Percentiles rank a stretch among this genome's conserved stretches.
Conservation (phyloP, 2,888 invertebrate species). For the Tiphia femorata region DNA sequence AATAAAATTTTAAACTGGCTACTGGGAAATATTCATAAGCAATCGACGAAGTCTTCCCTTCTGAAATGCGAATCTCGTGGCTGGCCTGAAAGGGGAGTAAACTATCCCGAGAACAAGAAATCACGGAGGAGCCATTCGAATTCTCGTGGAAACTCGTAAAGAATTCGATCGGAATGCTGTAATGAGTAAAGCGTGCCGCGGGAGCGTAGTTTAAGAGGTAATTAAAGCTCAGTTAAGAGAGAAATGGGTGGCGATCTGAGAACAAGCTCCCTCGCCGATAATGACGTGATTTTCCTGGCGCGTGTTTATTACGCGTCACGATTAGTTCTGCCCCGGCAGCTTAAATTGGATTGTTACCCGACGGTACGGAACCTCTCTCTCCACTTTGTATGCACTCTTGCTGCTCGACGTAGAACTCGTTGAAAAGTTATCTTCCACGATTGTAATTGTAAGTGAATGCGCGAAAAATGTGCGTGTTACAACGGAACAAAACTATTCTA, state of each 20-base stretch:
- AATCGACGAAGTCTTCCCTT: too few relatives aligned
- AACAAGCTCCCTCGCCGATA: neutral
- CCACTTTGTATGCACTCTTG: too few relatives aligned
- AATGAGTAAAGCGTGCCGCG: slow-evolving; percentile 31
- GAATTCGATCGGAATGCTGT: slow-evolving; percentile 35
- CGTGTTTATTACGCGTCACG: neutral
- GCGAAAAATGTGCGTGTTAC: too few relatives aligned
- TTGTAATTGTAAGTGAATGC: too few relatives aligned
- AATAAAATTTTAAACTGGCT: too few relatives aligned
- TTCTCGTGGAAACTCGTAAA: slow-evolving; percentile 21
- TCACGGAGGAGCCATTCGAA: slow-evolving; percentile 15
- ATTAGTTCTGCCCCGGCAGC: neutral
- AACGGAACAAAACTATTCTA: too few relatives aligned
- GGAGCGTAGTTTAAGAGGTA: slow-evolving; percentile 36
- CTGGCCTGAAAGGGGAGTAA: neutral
- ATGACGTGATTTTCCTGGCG: slow-evolving; percentile 14
- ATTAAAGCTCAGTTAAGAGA: slow-evolving; percentile 27
- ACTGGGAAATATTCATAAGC: too few relatives aligned
- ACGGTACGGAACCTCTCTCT: too few relatives aligned
- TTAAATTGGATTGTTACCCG: too few relatives aligned
- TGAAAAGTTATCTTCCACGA: too few relatives aligned
- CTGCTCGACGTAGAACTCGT: too few relatives aligned
- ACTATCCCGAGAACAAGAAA: neutral
- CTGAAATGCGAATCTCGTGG: slow-evolving; percentile 1
- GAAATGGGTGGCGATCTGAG: neutral